Conservation (phyloP, 1,140 invertebrate genomes). For the Spodoptera litura region DNA sequence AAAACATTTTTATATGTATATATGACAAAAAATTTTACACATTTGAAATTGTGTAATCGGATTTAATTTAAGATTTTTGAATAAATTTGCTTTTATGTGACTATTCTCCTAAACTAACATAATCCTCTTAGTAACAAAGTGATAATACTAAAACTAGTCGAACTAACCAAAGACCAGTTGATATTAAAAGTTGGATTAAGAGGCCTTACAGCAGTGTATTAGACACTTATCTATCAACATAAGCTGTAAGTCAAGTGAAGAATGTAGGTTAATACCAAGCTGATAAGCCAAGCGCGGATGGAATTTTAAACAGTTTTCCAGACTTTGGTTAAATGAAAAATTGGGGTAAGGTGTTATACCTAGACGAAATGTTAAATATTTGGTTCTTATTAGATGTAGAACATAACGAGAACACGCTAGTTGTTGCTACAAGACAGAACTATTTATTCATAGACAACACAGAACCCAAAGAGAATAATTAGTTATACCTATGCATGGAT, state of each 20-base stretch:
- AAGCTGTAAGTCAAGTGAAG: conserved; percentile 29
- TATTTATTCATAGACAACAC: no score
- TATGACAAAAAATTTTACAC: no score
- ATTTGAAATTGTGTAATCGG: no score
- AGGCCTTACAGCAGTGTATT: conserved; percentile 17
- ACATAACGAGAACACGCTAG: no score
- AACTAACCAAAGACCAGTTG: not conserved
- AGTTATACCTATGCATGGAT: no score
- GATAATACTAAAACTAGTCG: conserved; percentile 2
- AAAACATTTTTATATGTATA: no score
- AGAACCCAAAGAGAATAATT: no score
- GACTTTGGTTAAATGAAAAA: not conserved
- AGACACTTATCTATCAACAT: conserved; percentile 17
- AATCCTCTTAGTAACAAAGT: not conserved
- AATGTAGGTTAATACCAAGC: conserved; percentile 29
- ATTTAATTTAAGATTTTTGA: no score
- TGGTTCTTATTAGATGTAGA: no score
- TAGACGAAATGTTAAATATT: no score
- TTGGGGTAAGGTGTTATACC: not conserved
- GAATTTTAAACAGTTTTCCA: conserved; percentile 8
- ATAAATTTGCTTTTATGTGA: no score
- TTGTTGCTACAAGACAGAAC: no score
- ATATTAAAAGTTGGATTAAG: conserved; percentile 25
- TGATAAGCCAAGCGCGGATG: conserved; percentile 11
- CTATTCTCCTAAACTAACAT: not conserved